A percentile compares a stretch with the other conserved stretches of the same genome.
These are phyloP conservation scores for Pollenia labialis DNA, from an alignment of 2,888 invertebrate genomes.

Conservation along the genomic window DNA sequence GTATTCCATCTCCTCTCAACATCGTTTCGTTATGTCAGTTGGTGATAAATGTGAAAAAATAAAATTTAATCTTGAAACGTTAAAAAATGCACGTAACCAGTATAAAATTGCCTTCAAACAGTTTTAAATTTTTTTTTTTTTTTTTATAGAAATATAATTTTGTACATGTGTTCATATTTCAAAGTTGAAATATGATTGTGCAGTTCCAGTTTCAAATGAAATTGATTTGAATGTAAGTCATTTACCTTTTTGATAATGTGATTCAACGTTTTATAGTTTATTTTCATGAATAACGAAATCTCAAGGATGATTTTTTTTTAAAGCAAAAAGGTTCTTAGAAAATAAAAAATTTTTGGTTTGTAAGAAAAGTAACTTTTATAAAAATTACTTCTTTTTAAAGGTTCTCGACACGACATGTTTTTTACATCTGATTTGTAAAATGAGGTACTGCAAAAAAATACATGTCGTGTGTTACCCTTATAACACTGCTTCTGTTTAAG, in stretches of 20 bases:
- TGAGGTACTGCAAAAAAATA: no score
- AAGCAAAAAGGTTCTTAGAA: background rate
- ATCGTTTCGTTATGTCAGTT: background rate
- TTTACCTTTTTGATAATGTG: slow-evolving; percentile 35
- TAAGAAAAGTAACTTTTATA: background rate
- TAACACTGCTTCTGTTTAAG: no score
- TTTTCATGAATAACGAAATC: slow-evolving; percentile 4
- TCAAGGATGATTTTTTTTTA: slow-evolving; percentile 25
- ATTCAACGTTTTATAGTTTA: slow-evolving; percentile 39
- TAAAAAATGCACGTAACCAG: slow-evolving; percentile 66
- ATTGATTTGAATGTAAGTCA: slow-evolving; percentile 54
- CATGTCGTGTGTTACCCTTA: no score
- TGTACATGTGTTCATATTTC: slow-evolving; percentile 40
- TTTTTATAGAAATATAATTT: slow-evolving; percentile 28
- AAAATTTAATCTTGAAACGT: slow-evolving; percentile 56
- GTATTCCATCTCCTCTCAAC: background rate
- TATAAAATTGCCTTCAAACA: slow-evolving; percentile 64
- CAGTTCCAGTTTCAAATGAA: slow-evolving; percentile 28
- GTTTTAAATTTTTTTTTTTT: background rate
- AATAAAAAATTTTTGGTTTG: background rate
- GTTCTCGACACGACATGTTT: no score
- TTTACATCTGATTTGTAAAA: no score
- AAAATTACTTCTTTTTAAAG: no score
- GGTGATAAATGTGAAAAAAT: background rate
- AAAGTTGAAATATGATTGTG: slow-evolving; percentile 60